Evolutionary conservation across 1,140 invertebrate genomes (phyloP).

Genomic region (Drosophila arawakana): DNA sequence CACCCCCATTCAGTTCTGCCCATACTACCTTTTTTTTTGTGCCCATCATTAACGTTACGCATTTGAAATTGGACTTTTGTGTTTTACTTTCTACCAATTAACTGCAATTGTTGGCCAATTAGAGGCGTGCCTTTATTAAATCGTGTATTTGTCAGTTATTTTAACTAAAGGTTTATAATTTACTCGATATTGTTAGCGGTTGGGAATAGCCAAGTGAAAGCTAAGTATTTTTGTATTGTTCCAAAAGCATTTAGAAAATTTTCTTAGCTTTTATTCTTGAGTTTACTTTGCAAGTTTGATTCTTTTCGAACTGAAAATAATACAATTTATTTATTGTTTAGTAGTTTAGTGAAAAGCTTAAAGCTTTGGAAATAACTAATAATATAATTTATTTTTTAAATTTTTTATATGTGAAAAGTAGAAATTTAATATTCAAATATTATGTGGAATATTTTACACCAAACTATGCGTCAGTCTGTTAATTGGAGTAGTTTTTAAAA

Average conservation of each 20-base stretch:
- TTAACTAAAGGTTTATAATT: slow-evolving; percentile 81
- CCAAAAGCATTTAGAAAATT: slow-evolving; percentile 4
- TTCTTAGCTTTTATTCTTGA: not conserved
- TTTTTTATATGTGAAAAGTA: no score
- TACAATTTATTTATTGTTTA: no score
- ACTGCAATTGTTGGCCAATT: slow-evolving; percentile 70
- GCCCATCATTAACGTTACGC: slow-evolving; percentile 63
- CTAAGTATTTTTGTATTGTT: not conserved
- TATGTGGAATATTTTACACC: no score
- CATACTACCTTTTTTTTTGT: slow-evolving; percentile 10
- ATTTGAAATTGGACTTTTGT: slow-evolving; percentile 42
- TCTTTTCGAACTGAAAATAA: no score
- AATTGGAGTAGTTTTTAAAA: no score
- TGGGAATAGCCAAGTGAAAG: slow-evolving; percentile 54
- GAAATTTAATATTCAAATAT: no score
- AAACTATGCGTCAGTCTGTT: no score
- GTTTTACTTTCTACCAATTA: slow-evolving; percentile 81
- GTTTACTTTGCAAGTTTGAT: not conserved
- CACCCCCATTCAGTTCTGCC: no score
- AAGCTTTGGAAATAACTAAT: no score
- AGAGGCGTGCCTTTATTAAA: slow-evolving; percentile 35
- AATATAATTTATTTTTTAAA: no score
- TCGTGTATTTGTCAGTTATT: slow-evolving; percentile 49
- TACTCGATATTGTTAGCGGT: slow-evolving; percentile 51
- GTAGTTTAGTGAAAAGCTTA: no score